phyloP scores from a whole-genome alignment of 2,113 vertebrate genomes.

The Excalfactoria chinensis region DNA sequence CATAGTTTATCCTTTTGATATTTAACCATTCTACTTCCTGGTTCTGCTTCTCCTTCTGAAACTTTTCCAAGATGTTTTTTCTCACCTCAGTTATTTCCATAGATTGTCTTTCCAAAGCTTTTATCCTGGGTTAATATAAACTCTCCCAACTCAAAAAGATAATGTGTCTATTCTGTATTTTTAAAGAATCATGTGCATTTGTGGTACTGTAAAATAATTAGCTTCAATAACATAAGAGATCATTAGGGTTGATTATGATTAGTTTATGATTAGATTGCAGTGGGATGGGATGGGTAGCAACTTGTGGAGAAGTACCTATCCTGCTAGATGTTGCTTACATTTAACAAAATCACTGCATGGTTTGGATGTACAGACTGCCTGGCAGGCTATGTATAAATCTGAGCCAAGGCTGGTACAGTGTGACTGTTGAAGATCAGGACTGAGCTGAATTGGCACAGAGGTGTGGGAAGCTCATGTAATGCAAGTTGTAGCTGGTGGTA shows the following conservation, averaged over 20 bases:
- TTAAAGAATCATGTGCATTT: background rate
- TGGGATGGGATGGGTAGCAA: background rate
- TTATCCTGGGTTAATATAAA: background rate
- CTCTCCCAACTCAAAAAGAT: background rate
- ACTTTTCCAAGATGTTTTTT: background rate
- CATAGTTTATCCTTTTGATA: background rate
- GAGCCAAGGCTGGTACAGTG: background rate
- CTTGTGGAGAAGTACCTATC: background rate
- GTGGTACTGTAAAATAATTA: conserved; percentile 5
- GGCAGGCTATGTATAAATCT: background rate
- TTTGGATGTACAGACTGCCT: background rate
- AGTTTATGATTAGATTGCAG: background rate
- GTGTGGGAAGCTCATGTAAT: conserved; percentile 16
- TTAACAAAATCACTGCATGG: background rate
- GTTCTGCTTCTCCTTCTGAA: background rate
- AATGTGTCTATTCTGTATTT: background rate
- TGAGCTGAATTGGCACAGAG: conserved; percentile 16
- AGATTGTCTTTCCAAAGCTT: background rate
- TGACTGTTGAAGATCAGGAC: background rate
- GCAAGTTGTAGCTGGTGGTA: conserved; percentile 27
- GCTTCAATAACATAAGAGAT: background rate
- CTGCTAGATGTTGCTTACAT: background rate
- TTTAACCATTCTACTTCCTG: background rate
- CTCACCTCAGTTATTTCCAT: background rate
- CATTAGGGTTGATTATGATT: background rate